These are phyloP conservation scores for Mesodorylaimus sp. DNA, from an alignment of 2,888 invertebrate species.

Conservation along the genomic window DNA sequence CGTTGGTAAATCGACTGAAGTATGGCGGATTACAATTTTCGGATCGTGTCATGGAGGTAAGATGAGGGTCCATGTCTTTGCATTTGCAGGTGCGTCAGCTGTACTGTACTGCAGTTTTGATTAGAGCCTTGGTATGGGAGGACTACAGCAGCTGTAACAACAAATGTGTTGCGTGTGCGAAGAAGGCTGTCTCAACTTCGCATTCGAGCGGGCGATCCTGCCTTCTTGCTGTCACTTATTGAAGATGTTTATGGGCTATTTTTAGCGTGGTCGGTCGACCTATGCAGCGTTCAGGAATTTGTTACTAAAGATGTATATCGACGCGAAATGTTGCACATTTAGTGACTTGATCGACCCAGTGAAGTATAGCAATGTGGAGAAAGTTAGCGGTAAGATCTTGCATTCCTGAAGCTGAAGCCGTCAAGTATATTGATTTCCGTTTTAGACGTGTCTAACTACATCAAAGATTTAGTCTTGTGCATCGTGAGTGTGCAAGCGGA, in stretches of 20 bases:
- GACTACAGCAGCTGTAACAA: no score
- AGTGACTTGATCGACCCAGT: background rate
- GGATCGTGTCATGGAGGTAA: conserved; percentile 23
- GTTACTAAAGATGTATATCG: conserved; percentile 7
- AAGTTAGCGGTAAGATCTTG: background rate
- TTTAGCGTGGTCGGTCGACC: background rate
- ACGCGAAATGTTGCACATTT: conserved; percentile 7
- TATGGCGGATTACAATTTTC: conserved; percentile 23
- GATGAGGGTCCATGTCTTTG: background rate
- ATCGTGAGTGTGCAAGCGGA: conserved; percentile 25
- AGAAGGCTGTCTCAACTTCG: no score
- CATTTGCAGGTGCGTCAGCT: no score
- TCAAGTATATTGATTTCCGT: background rate
- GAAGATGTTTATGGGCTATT: no score
- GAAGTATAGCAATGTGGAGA: background rate
- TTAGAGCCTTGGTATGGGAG: no score
- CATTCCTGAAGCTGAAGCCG: background rate
- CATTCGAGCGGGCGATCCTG: no score
- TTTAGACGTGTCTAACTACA: conserved; percentile 23
- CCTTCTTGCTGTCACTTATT: no score
- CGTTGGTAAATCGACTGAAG: conserved; percentile 20
- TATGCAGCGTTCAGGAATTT: background rate
- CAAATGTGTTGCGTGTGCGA: no score
- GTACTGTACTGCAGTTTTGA: no score
- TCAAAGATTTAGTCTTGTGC: conserved; percentile 27